Evolutionary conservation across 1,140 invertebrate species (phyloP).

Genomic region (Leptinotarsa defecta): DNA sequence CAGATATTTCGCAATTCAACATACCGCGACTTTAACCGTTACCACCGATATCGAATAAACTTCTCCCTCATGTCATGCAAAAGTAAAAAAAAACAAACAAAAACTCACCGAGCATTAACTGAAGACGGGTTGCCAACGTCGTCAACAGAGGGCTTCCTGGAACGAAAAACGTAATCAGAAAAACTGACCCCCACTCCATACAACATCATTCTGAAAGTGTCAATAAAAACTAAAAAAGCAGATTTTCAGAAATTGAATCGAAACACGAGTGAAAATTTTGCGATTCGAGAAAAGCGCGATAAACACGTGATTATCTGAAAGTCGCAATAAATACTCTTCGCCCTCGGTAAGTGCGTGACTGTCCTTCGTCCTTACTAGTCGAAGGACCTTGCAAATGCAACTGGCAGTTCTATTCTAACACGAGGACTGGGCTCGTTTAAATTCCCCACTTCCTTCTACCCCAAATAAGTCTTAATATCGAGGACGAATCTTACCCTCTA

Average conservation of each 20-base stretch:
- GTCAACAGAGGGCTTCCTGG: conserved; percentile 74
- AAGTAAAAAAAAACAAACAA: conserved; percentile 3
- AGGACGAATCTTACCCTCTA: conserved; percentile 36
- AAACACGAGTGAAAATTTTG: not conserved
- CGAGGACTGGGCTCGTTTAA: conserved; percentile 28
- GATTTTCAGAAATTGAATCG: not conserved
- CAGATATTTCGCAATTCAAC: too few relatives aligned
- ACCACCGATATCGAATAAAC: not conserved
- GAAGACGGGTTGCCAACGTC: conserved; percentile 71
- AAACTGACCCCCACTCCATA: conserved; percentile 48
- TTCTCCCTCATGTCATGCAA: not conserved
- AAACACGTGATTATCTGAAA: conserved; percentile 23
- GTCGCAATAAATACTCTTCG: conserved; percentile 1
- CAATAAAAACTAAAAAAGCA: not conserved
- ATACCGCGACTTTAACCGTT: too few relatives aligned
- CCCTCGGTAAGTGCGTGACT: not conserved
- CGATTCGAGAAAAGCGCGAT: conserved; percentile 10
- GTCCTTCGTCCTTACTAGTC: conserved; percentile 12
- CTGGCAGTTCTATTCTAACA: conserved; percentile 39
- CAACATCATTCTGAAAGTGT: conserved; percentile 41
- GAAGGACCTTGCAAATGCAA: conserved; percentile 36
- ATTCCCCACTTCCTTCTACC: conserved; percentile 41
- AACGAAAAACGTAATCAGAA: conserved; percentile 64
- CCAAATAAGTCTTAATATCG: conserved; percentile 51
- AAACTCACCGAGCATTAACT: conserved; percentile 74